These are phyloP conservation scores for Xenotilapia flavipinnis DNA, from an alignment of 2,113 vertebrate genomes.

Conservation along the genomic window DNA sequence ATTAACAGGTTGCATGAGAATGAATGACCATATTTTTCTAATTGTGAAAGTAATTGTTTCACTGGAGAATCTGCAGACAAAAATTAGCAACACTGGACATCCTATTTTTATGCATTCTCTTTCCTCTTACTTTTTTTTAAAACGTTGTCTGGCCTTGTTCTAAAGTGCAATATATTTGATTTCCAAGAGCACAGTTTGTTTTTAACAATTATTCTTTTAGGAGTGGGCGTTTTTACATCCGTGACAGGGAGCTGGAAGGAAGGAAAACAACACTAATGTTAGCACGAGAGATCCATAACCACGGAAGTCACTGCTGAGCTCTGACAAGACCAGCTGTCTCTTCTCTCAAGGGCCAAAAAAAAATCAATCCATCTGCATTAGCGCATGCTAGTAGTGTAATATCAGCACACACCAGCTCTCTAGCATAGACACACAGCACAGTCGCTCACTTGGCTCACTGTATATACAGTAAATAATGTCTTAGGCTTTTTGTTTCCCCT, in stretches of 20 bases:
- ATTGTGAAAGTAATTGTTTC: not conserved
- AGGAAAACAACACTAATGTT: slow-evolving; percentile 11
- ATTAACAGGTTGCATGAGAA: not conserved
- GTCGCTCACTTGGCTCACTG: not conserved
- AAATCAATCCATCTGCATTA: slow-evolving; percentile 36
- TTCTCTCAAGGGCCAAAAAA: slow-evolving; percentile 38
- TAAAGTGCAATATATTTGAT: slow-evolving; percentile 58
- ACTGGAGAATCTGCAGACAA: not conserved
- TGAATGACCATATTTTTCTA: not conserved
- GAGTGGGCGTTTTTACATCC: not conserved
- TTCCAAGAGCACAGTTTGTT: slow-evolving; percentile 9
- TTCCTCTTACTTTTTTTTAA: not conserved
- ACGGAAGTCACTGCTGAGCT: slow-evolving; percentile 36
- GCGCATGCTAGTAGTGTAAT: not conserved
- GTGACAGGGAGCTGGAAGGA: not conserved
- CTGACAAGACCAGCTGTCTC: slow-evolving; percentile 37
- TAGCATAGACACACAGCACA: not conserved
- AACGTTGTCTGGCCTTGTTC: not conserved
- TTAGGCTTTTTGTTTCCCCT: not conserved
- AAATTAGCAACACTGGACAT: not conserved
- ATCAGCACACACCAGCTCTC: not conserved
- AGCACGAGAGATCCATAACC: slow-evolving; percentile 32
- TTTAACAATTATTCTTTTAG: not conserved
- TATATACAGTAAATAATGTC: not conserved
- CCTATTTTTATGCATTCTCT: not conserved